These are phyloP conservation scores for Pluvialis apricaria DNA, from an alignment of 2,113 vertebrate genomes.

Conservation along the genomic window DNA sequence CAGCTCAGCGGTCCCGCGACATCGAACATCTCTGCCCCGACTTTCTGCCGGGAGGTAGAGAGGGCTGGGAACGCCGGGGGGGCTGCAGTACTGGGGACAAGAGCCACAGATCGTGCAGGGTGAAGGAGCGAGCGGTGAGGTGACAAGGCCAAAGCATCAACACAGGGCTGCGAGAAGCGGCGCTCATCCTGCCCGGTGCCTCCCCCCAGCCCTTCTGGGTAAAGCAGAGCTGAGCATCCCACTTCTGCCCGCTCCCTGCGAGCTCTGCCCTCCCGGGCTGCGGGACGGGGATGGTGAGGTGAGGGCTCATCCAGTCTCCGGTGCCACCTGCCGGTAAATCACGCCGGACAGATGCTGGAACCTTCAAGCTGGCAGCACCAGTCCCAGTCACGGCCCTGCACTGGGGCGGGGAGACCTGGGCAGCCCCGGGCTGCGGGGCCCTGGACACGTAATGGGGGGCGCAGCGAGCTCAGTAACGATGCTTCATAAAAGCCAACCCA, in stretches of 20 bases:
- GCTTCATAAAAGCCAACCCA: not conserved
- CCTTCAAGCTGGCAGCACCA: rapidly evolving
- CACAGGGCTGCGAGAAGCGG: not conserved
- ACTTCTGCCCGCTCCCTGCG: not conserved
- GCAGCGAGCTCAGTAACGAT: not conserved
- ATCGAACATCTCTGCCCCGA: rapidly evolving
- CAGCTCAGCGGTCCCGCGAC: not conserved
- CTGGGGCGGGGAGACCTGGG: not conserved
- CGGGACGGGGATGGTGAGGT: rapidly evolving
- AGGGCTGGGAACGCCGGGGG: not conserved
- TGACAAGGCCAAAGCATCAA: rapidly evolving
- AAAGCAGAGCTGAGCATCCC: not conserved
- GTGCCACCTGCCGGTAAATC: not conserved
- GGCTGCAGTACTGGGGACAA: not conserved
- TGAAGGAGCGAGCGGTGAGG: not conserved
- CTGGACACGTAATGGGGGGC: not conserved
- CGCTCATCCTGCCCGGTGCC: not conserved
- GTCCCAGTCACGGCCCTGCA: rapidly evolving
- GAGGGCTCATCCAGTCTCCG: not conserved
- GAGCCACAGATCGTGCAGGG: not conserved
- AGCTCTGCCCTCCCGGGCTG: not conserved
- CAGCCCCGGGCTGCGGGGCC: not conserved
- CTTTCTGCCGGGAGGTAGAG: not conserved
- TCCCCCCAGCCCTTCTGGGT: rapidly evolving
- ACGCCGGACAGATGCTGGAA: rapidly evolving